These are phyloP conservation scores for Leptinotarsa juncta DNA, from an alignment of 2,888 invertebrate species.

Conservation along the genomic window DNA sequence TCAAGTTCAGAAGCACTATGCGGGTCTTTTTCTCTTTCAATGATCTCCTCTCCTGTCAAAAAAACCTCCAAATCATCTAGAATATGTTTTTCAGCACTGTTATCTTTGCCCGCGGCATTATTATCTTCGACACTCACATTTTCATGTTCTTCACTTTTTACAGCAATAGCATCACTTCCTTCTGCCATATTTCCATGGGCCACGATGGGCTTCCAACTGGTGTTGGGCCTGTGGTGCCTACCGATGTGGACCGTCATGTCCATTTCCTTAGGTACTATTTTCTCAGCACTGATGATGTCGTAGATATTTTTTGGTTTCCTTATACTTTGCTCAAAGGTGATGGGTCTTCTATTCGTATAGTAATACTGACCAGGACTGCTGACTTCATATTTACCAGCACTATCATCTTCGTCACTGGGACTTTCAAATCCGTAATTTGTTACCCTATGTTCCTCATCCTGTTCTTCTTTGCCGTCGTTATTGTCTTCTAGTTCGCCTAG, in stretches of 20 bases:
- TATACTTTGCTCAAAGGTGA: conserved; percentile 21
- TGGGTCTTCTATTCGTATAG: conserved; percentile 22
- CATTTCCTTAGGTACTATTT: conserved; percentile 15
- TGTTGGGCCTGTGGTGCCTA: not conserved
- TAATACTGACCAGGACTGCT: conserved; percentile 15
- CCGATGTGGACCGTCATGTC: not conserved
- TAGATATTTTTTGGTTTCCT: conserved; percentile 29
- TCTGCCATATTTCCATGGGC: conserved; percentile 8
- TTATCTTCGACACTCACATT: not conserved
- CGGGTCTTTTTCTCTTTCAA: not conserved
- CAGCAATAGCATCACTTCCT: not conserved
- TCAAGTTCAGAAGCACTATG: not conserved
- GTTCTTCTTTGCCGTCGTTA: not conserved
- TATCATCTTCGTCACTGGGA: not conserved
- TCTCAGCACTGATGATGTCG: conserved; percentile 28
- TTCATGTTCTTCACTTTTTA: not conserved
- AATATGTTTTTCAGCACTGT: not conserved
- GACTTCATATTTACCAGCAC: not conserved
- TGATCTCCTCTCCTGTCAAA: not conserved
- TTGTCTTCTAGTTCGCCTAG: not conserved
- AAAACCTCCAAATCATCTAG: not conserved
- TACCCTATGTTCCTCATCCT: conserved; percentile 5
- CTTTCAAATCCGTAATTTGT: not conserved
- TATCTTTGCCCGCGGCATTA: not conserved
- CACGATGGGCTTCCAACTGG: not conserved